Evolutionary conservation across 2,113 vertebrate genomes (phyloP).

Genomic region (Hippocampus barbouri): DNA sequence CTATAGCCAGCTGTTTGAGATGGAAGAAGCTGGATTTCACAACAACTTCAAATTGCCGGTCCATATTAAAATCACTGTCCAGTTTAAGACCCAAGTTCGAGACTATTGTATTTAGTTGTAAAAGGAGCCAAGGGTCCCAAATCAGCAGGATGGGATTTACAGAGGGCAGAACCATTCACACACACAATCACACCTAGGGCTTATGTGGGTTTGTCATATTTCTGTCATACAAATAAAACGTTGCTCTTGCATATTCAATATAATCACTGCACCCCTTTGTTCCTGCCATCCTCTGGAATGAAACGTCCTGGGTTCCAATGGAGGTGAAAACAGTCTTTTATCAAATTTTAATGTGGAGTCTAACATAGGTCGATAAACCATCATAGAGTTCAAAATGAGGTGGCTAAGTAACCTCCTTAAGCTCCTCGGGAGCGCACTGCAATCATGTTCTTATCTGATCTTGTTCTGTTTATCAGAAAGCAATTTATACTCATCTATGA

Average conservation of each 20-base stretch:
- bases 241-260: constrained; percentile 18
- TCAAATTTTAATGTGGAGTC: constrained; percentile 42
- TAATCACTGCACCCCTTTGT: constrained; percentile 1
- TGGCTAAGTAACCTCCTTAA: constrained; percentile 29
- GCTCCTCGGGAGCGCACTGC: constrained; percentile 24
- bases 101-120: too few relatives aligned
- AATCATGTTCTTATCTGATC: constrained; percentile 29
- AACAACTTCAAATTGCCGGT: too few relatives aligned
- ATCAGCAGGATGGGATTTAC: too few relatives aligned
- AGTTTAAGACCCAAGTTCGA: too few relatives aligned
- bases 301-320: constrained; percentile 7
- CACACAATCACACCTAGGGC: too few relatives aligned
- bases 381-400: constrained; percentile 43
- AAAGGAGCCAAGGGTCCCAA: too few relatives aligned
- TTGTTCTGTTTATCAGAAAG: constrained; percentile 40
- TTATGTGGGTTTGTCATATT: constrained; percentile 2
- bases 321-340: constrained; percentile 13
- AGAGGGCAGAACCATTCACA: too few relatives aligned
- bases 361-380: constrained; percentile 33
- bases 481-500: constrained; percentile 30
- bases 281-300: constrained; percentile 1
- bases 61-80: too few relatives aligned
- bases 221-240: constrained; percentile 21
- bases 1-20: too few relatives aligned
- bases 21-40: too few relatives aligned